These are phyloP conservation scores for Coleophora flavipennella DNA, from an alignment of 2,888 invertebrate genomes.

Conservation along the genomic window DNA sequence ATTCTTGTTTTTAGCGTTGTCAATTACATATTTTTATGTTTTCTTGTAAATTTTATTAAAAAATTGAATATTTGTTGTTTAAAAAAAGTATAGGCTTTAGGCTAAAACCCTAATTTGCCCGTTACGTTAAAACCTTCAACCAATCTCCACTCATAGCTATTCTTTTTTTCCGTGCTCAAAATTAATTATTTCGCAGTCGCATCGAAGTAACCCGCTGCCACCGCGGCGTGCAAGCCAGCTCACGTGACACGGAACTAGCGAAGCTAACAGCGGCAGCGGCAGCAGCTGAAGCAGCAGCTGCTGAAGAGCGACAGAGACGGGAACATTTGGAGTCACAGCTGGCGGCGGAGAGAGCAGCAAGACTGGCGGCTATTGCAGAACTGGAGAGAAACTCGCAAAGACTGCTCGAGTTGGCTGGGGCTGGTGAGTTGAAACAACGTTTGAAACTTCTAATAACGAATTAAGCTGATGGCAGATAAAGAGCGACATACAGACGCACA, in stretches of 20 bases:
- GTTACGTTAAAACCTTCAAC: no score
- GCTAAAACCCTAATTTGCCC: no score
- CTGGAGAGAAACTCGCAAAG: conserved; percentile 82
- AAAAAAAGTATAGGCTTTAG: no score
- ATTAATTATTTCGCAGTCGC: conserved; percentile 35
- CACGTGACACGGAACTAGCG: conserved; percentile 76
- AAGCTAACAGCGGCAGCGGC: conserved; percentile 73
- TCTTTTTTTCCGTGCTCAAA: no score
- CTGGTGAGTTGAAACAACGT: conserved; percentile 51
- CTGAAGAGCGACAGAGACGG: conserved; percentile 72
- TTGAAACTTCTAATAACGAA: no score
- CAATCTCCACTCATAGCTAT: no score
- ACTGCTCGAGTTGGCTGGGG: conserved; percentile 74
- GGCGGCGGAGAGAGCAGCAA: conserved; percentile 79
- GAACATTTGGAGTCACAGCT: conserved; percentile 73
- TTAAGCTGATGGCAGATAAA: no score
- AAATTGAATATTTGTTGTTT: no score
- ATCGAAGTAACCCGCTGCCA: conserved; percentile 63
- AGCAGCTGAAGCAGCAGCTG: conserved; percentile 73
- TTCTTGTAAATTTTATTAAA: no score
- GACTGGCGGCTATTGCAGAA: conserved; percentile 82
- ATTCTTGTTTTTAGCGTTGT: no score
- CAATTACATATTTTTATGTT: no score
- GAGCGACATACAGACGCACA: no score
- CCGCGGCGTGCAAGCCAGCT: conserved; percentile 76